Evolutionary conservation across 2,113 vertebrate genomes (phyloP), one percentile per base, ranked within the genome.

Genomic region (Eidolon helvum): DNA sequence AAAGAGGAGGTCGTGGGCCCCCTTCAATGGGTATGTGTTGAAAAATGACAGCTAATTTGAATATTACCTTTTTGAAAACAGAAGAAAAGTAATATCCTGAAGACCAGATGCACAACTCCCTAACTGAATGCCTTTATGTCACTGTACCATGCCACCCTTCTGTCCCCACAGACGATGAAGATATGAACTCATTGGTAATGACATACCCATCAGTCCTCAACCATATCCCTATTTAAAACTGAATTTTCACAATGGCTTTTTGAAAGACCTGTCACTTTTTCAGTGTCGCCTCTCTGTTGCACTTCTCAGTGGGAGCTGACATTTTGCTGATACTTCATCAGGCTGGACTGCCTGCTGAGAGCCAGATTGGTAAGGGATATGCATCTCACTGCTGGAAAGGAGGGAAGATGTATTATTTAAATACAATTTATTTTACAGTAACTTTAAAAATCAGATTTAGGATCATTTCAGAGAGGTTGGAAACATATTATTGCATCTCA

Each of bases 321-420:
- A 98, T 98, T 98, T 98, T 98, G 97, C 98, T 98, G 98, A 98
- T 97, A 98, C 98, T 98, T 98, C 98, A 98, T 99, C 98, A 98
- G 98, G 63, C 94, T 98, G 91, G 96, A 79, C 97, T 63, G 92
- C 98, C 98, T 98, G 98, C 98, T 96, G 98, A 98, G 98, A 98
- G 95, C 69, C 96, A 98, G 98, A 98, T 98, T 98, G 98, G 98
- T 98, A 98, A 99, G 98, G 97, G 94, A 98, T 98, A 98, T 97
- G 98, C 96, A 95, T 98, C 96, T 98, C 89, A 88, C 96, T 96
- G 98, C 65, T 95, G 98, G 95, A 98, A 96, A 90, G 98, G 97
- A 97, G 94, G 80, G 97, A 89, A 97, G 97, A 98, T 98, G 95
- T 90, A 98, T 98, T 98, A 98, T 98, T 98, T 97, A 98, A 97